Base-by-base conservation (phyloP, 2,888 invertebrate species). In the Seira sanloemensis region DNA sequence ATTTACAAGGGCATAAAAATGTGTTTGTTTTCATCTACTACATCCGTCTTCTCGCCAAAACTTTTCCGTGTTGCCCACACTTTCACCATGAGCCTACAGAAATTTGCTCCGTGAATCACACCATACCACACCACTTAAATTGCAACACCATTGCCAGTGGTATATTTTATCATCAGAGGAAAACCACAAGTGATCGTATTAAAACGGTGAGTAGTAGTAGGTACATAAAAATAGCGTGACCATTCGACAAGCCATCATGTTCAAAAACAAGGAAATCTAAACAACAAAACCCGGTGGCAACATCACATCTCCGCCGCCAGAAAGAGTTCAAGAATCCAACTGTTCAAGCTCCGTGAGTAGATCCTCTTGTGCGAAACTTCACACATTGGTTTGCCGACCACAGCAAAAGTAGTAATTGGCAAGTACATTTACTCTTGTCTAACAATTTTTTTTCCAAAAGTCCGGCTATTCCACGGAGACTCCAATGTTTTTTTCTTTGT, bases 41-140 rank as follows among this genome's bases (percentile, higher is more conserved):
- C 5, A 37, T 9, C 37, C 37, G 12, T 12, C 12, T 37, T 37
- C 37, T 37, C 37, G 7, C 37, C 5, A 9, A 37, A 37, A 37
- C 37, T 9, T 37, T 12, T 58, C n/a, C 58, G 58, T n/a, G 7
- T 12, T 12, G 58, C n/a, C 5, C 58, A 58, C 58, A 58, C 37
- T 37, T 37, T 37, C 37, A 37, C 37, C 37, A 7, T 37, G 4
- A 37, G 12, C 37, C 4, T 37, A 7, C 4, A 7, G 5, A 37
- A 7, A 37, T 12, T 37, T 12, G 37, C 12, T 37, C 12, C 12
- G 91, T 94, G n/a, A 93, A 67, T 79, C 66, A 65, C 46, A 71
- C 66, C 72, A 65, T 54, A 50, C n/a, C 25, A 9, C 18, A 27
- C 65, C 16, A 19, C n/a, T 46, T 58, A 37, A 37, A 37, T 37